phyloP scores from a whole-genome alignment of 2,113 vertebrate genomes.

The Phoxinus phoxinus region DNA sequence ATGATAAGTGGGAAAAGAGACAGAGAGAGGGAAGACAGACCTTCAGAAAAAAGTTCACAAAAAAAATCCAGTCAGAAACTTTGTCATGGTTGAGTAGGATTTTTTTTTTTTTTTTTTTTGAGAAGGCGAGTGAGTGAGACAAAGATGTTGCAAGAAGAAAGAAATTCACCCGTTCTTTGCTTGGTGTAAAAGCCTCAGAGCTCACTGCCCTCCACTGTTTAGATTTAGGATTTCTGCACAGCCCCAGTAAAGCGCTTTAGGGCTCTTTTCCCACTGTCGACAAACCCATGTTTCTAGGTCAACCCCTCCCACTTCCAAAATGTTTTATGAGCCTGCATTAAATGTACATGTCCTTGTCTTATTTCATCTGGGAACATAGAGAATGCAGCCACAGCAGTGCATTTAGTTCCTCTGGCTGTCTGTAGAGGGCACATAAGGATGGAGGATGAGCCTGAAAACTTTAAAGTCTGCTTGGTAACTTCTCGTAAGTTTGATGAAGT shows the following conservation, averaged over 20 bases:
- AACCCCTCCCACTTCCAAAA: conserved; percentile 38
- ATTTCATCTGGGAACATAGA: conserved; percentile 4
- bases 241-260: conserved; percentile 37
- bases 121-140: neutral
- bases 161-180: conserved; percentile 6
- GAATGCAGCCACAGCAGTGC: conserved; percentile 30
- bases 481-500: neutral
- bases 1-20: neutral
- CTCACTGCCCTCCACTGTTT: conserved; percentile 45
- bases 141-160: conserved; percentile 2
- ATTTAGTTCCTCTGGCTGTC: conserved; percentile 64
- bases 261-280: conserved; percentile 29
- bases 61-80: neutral
- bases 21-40: neutral
- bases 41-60: neutral
- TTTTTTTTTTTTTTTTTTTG: no score
- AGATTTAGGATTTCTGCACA: conserved; percentile 38
- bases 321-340: conserved; percentile 43
- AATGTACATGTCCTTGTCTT: conserved; percentile 40
- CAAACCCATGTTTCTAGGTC: conserved; percentile 43
- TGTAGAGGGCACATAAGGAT: conserved; percentile 75
- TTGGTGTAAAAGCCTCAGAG: conserved; percentile 30
- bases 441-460: conserved; percentile 53
- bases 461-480: neutral
- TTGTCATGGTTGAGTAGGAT: conserved; percentile 10